A percentile compares a stretch with the other conserved stretches of the same genome.
These are phyloP conservation scores for Sebastes steindachneri DNA, from an alignment of 2,797 vertebrate genomes.

Conservation along the genomic window DNA sequence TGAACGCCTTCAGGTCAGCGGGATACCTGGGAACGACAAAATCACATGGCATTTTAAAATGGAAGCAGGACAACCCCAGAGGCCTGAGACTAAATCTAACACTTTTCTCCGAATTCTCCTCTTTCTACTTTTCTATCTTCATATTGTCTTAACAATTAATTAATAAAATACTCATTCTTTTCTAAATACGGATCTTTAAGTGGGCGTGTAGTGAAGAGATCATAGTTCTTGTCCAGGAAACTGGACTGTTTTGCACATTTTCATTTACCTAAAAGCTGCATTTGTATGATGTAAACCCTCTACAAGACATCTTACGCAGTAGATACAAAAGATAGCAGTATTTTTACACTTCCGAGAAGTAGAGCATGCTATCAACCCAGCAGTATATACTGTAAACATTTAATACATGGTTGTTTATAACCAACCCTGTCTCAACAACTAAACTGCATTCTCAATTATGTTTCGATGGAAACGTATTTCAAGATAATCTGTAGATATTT, in stretches of 20 bases:
- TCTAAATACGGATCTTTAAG: background rate
- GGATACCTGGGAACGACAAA: conserved; percentile 85
- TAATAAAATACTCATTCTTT: background rate
- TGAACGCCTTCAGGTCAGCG: conserved; percentile 79
- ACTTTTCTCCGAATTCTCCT: background rate
- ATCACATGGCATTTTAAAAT: background rate
- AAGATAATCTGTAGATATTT: too few relatives aligned
- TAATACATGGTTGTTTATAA: background rate
- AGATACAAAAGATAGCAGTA: background rate
- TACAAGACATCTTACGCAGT: background rate
- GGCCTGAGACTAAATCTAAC: background rate
- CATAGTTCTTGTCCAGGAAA: background rate
- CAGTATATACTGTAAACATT: background rate
- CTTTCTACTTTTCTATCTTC: background rate
- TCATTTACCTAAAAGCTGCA: background rate
- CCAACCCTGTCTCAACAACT: too few relatives aligned
- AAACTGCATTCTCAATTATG: too few relatives aligned
- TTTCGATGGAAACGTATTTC: too few relatives aligned
- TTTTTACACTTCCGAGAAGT: background rate
- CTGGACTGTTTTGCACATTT: background rate
- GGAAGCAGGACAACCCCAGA: background rate
- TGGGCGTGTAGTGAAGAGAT: background rate
- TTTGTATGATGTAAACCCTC: background rate
- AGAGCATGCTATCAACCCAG: background rate
- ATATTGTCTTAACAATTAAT: background rate